Evolutionary conservation across 2,888 invertebrate genomes (phyloP).

Genomic region (Ferrisia virgata): DNA sequence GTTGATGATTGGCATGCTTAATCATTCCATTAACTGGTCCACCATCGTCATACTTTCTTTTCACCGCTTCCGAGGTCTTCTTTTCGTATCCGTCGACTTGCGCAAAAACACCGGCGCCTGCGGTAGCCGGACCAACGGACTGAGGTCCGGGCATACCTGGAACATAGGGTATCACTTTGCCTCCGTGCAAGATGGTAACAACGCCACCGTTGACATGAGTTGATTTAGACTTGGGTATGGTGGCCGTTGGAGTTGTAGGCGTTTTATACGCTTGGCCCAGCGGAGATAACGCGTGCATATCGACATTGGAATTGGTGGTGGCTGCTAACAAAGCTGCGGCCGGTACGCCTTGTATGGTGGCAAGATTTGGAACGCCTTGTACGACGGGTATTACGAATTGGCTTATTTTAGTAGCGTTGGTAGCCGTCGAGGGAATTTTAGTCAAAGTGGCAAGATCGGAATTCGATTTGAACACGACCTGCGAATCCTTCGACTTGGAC

Average conservation of each 20-base stretch:
- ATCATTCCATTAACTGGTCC: not conserved
- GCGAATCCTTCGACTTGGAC: not conserved
- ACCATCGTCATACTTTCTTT: not conserved
- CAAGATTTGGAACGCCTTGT: not conserved
- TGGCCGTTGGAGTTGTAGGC: not conserved
- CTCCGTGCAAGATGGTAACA: conserved; percentile 64
- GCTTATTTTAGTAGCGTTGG: not conserved
- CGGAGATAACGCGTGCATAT: not conserved
- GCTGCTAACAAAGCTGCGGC: not conserved
- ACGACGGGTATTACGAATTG: not conserved
- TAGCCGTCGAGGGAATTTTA: not conserved
- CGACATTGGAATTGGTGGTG: not conserved
- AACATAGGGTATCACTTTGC: conserved; percentile 78
- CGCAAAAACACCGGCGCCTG: too few species aligned
- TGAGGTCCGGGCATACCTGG: conserved; percentile 85
- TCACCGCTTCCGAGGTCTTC: conserved; percentile 17
- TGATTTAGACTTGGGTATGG: not conserved
- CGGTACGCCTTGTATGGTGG: not conserved
- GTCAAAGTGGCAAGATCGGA: not conserved
- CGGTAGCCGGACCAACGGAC: conserved; percentile 52
- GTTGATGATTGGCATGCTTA: not conserved
- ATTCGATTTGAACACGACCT: not conserved
- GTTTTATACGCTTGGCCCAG: not conserved
- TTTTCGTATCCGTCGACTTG: not conserved
- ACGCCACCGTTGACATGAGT: conserved; percentile 56